Evolutionary conservation across 2,113 vertebrate species (phyloP).

Genomic region (Onychorhynchus coronatus): DNA sequence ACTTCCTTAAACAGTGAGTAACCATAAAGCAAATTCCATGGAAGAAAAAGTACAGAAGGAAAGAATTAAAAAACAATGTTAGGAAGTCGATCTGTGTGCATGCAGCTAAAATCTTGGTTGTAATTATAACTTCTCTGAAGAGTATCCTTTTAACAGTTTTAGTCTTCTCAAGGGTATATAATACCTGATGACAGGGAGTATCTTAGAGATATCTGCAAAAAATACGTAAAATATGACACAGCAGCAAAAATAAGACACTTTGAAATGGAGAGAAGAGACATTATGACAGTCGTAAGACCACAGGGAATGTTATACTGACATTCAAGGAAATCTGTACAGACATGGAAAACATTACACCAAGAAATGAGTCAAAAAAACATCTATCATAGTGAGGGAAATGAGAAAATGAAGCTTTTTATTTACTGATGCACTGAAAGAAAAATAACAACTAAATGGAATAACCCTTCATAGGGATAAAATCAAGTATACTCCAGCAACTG

Average conservation of each 20-base stretch:
- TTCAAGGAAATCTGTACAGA: background rate
- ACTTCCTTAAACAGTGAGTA: background rate
- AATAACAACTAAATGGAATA: background rate
- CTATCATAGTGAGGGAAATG: background rate
- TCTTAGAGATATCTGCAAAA: background rate
- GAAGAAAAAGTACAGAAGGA: background rate
- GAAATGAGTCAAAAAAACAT: background rate
- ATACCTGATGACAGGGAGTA: background rate
- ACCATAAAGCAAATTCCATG: background rate
- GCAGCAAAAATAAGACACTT: background rate
- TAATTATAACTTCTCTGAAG: background rate
- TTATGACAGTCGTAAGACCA: background rate
- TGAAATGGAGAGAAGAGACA: background rate
- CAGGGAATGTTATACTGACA: background rate
- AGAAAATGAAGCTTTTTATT: background rate
- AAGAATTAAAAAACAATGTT: background rate
- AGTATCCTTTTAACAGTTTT: background rate
- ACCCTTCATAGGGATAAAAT: background rate
- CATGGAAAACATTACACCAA: background rate
- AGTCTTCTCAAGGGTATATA: background rate
- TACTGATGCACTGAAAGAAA: background rate
- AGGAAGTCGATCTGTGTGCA: background rate
- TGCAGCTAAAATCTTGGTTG: background rate
- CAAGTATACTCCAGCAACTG: background rate
- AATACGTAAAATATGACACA: background rate